Conservation (phyloP, 2,113 vertebrate genomes). For the Herpetotheres cachinnans region DNA sequence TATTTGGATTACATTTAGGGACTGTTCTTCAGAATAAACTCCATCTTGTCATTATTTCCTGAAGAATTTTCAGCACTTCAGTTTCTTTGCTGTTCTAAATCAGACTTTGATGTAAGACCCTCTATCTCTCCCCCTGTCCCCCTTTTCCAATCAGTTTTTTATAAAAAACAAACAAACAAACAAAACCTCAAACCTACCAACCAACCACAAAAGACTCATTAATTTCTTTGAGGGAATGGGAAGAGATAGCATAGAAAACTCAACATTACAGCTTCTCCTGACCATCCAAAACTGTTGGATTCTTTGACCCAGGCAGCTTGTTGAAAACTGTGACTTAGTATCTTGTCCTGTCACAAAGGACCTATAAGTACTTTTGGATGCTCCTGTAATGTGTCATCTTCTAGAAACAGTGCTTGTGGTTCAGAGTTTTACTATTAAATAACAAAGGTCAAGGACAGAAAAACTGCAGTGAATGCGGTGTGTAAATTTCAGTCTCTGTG, state of each 20-base stretch:
- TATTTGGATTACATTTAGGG: background rate
- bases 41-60: background rate
- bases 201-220: background rate
- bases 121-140: background rate
- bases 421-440: background rate
- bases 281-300: background rate
- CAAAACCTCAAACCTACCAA: background rate
- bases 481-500: background rate
- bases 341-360: background rate
- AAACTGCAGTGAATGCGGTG: background rate
- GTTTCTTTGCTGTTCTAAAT: background rate
- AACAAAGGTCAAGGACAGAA: background rate
- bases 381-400: background rate
- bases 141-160: background rate
- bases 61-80: background rate
- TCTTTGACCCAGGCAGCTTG: background rate
- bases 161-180: background rate
- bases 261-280: background rate
- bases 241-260: background rate
- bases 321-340: background rate
- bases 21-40: background rate
- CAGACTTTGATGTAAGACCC: background rate
- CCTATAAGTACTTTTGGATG: background rate
- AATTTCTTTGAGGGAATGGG: background rate
- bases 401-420: background rate